Percentiles rank a stretch among this genome's conserved stretches.
These are phyloP conservation scores for Pedicia rivosa DNA, from an alignment of 2,888 invertebrate genomes.

Conservation along the genomic window DNA sequence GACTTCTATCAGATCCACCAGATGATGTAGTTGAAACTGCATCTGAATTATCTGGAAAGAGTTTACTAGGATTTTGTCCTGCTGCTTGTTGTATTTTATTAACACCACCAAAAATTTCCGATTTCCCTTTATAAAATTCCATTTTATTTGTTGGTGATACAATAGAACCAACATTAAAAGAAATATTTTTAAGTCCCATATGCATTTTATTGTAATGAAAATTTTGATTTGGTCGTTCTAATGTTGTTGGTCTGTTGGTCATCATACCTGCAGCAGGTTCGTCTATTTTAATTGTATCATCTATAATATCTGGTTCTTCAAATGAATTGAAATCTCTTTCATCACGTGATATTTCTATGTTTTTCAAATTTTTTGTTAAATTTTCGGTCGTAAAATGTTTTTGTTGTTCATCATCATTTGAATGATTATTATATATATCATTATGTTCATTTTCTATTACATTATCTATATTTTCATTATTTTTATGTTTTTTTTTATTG, in stretches of 20 bases:
- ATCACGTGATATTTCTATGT: no score
- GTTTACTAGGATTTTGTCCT: background rate
- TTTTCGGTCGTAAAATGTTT: no score
- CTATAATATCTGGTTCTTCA: no score
- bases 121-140: constrained; percentile 27
- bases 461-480: no score
- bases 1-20: constrained; percentile 23
- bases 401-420: no score
- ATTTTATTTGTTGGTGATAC: constrained; percentile 29
- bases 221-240: background rate
- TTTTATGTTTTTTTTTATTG: no score
- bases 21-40: constrained; percentile 27
- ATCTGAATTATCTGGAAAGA: constrained; percentile 13
- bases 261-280: constrained; percentile 14
- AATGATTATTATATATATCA: no score
- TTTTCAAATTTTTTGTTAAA: no score
- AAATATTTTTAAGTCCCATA: constrained; percentile 30
- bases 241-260: background rate
- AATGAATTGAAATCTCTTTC: no score
- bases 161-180: constrained; percentile 28
- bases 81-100: constrained; percentile 15
- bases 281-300: constrained; percentile 11
- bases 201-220: constrained; percentile 13
- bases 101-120: constrained; percentile 26
- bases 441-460: no score